Conservation (phyloP, 1,140 invertebrate species). For the Drosophila trapezifrons region DNA sequence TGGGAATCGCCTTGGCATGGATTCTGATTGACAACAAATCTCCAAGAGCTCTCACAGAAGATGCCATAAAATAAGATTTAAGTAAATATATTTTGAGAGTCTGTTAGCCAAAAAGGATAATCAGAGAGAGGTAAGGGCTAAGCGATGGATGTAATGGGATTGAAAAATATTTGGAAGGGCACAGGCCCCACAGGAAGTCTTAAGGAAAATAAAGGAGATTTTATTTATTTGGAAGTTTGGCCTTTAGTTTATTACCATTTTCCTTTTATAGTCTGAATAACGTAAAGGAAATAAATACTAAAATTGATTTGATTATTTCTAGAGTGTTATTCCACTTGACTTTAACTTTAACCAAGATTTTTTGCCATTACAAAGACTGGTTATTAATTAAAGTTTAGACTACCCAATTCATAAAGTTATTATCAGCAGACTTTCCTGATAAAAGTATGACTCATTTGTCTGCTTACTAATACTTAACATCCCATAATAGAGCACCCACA, state of each 20-base stretch:
- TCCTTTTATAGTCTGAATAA: background rate
- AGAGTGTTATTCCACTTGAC: background rate
- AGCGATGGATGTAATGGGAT: background rate
- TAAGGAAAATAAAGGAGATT: conserved; percentile 12
- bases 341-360: background rate
- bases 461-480: background rate
- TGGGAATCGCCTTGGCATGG: conserved; percentile 24
- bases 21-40: conserved; percentile 50
- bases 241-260: background rate
- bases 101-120: conserved; percentile 11
- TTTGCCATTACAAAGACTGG: accelerated
- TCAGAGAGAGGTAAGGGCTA: background rate
- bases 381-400: background rate
- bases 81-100: conserved; percentile 18
- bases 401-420: background rate
- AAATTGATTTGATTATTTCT: background rate
- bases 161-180: background rate
- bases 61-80: conserved; percentile 36
- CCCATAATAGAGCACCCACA: background rate
- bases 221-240: background rate
- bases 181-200: background rate
- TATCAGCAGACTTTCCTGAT: background rate
- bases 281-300: background rate
- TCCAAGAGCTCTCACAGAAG: background rate
- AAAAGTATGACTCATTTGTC: background rate